Percentiles rank a stretch among this genome's conserved stretches.
phyloP scores from a whole-genome alignment of 1,140 invertebrate species.

The Aplysia californica region DNA sequence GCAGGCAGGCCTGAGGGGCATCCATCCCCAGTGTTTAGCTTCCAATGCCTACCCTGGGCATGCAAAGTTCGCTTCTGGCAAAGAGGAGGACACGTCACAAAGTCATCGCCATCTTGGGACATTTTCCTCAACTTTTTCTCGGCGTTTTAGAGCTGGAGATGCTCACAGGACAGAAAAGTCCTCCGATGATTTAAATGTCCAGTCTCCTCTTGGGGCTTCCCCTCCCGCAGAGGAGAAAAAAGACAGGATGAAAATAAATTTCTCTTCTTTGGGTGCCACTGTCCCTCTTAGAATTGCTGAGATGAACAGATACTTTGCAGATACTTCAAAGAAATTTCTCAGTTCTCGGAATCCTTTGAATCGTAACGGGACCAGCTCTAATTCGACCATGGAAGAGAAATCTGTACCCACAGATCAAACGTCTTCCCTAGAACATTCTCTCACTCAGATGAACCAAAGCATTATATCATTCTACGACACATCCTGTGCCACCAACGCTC shows the following conservation, averaged over 20 bases:
- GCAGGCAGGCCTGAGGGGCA: neutral
- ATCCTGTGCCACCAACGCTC: conserved; percentile 1
- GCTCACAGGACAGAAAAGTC: neutral
- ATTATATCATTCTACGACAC: conserved; percentile 27
- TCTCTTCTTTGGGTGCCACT: neutral
- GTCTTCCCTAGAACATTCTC: conserved; percentile 14
- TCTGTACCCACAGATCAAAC: neutral
- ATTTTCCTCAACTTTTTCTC: neutral
- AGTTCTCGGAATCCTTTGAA: neutral
- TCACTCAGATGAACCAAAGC: conserved; percentile 18
- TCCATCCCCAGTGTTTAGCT: neutral
- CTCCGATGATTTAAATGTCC: neutral
- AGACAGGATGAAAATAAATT: neutral
- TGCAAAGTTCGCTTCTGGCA: neutral
- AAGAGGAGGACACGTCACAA: neutral
- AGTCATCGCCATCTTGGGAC: neutral
- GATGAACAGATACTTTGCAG: conserved; percentile 15
- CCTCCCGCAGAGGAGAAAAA: neutral
- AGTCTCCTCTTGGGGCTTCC: too few relatives aligned
- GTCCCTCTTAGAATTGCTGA: conserved; percentile 14
- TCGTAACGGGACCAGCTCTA: neutral
- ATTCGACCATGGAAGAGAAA: neutral
- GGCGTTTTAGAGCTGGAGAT: conserved; percentile 1
- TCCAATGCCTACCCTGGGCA: neutral
- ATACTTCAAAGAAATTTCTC: conserved; percentile 1